Percentiles rank a stretch among this genome's conserved stretches.
Evolutionary conservation across 2,888 invertebrate species (phyloP).

Genomic region (Chalcosyrphus nemorum): DNA sequence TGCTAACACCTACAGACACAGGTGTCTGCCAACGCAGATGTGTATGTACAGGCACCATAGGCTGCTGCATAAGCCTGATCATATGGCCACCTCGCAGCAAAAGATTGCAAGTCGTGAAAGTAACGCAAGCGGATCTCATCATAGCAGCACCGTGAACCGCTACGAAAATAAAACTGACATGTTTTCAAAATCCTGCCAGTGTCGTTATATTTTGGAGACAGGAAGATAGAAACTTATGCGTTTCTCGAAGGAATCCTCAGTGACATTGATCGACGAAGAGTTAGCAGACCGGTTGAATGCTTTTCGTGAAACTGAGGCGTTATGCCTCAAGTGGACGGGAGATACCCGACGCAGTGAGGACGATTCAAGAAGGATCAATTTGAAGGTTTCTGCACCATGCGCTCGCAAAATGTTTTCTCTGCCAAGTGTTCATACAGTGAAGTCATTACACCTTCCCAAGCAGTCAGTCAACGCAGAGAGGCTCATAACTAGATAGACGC

Average conservation of each 20-base stretch:
- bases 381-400: not conserved
- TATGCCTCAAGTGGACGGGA: slow-evolving; percentile 30
- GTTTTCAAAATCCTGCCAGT: slow-evolving; percentile 14
- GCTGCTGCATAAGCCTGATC: not conserved
- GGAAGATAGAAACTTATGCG: not conserved
- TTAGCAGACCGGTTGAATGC: not conserved
- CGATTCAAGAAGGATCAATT: not conserved
- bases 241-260: slow-evolving; percentile 28
- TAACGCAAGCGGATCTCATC: not conserved
- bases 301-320: not conserved
- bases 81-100: not conserved
- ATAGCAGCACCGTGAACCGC: not conserved
- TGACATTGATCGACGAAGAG: slow-evolving; percentile 6
- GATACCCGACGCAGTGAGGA: slow-evolving; percentile 14
- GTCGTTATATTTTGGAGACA: not conserved
- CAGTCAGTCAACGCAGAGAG: not conserved
- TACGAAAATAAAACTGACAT: not conserved
- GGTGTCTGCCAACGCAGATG: not conserved
- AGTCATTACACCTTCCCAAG: not conserved
- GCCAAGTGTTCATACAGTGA: not conserved
- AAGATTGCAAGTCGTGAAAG: not conserved
- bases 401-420: not conserved
- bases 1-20: not conserved
- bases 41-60: not conserved
- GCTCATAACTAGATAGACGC: not conserved